Evolutionary conservation across 1,140 invertebrate species (phyloP).

Genomic region (Chironomus tepperi): DNA sequence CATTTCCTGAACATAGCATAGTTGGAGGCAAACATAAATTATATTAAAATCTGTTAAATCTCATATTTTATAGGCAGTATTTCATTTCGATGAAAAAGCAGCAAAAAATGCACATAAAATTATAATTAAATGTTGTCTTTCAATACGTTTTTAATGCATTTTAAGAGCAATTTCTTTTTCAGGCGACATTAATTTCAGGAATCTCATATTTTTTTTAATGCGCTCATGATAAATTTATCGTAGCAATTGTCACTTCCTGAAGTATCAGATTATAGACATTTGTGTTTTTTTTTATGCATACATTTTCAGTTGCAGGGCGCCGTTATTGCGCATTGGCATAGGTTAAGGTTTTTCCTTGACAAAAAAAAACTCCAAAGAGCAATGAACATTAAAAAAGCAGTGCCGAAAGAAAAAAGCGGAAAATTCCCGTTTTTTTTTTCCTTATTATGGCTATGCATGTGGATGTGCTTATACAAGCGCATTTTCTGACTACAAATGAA

Average conservation of each 20-base stretch:
- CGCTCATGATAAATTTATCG: not conserved
- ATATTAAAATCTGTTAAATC: too few species aligned
- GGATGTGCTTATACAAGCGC: not conserved
- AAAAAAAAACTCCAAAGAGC: conserved; percentile 8
- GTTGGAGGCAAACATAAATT: too few species aligned
- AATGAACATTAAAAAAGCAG: not conserved
- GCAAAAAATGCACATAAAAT: not conserved
- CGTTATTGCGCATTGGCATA: conserved; percentile 12
- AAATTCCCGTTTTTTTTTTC: not conserved
- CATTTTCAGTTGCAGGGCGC: not conserved
- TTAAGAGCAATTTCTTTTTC: not conserved
- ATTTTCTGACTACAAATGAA: not conserved
- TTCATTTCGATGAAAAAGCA: too few species aligned
- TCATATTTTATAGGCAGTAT: too few species aligned
- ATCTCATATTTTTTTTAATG: conserved; percentile 9
- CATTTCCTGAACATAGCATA: too few species aligned
- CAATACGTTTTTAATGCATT: not conserved
- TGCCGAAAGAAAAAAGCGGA: not conserved
- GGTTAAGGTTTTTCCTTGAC: conserved; percentile 6
- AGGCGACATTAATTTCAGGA: conserved; percentile 12
- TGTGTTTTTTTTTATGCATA: not conserved
- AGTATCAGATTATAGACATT: not conserved
- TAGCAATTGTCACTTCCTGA: conserved; percentile 7
- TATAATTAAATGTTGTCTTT: not conserved
- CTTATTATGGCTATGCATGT: not conserved